A percentile compares a stretch with the other conserved stretches of the same genome.
These are phyloP conservation scores for Limnephilus marmoratus DNA, from an alignment of 2,888 invertebrate genomes.

Conservation along the genomic window DNA sequence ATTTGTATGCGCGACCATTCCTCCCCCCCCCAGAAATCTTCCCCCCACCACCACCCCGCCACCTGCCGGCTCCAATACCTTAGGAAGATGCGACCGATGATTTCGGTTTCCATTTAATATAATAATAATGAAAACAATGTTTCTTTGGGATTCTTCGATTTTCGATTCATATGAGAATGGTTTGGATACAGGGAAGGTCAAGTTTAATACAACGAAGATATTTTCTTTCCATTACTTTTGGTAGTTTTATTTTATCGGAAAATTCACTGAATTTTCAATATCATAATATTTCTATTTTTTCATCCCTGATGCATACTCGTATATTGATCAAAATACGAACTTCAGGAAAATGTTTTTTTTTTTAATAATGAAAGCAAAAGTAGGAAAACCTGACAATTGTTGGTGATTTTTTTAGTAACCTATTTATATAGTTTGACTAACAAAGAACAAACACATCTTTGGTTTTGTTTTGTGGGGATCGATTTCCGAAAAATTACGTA, in stretches of 20 bases:
- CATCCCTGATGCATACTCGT: not conserved
- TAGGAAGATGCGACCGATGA: conserved; percentile 57
- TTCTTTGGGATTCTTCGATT: conserved; percentile 63
- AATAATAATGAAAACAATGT: conserved; percentile 65
- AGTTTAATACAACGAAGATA: not conserved
- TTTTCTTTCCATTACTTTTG: not conserved
- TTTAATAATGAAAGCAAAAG: no score
- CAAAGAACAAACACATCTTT: no score
- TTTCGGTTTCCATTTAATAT: conserved; percentile 65
- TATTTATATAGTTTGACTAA: no score
- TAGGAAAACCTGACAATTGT: no score
- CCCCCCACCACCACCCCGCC: conserved; percentile 15
- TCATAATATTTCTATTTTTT: not conserved
- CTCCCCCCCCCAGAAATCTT: conserved; percentile 18
- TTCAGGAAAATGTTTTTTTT: no score
- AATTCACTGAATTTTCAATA: not conserved
- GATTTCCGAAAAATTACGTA: no score
- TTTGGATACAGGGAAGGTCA: conserved; percentile 53
- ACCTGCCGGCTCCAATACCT: conserved; percentile 28
- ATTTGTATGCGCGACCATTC: conserved; percentile 65
- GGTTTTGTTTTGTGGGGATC: no score
- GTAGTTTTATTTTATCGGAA: not conserved
- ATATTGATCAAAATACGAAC: not conserved
- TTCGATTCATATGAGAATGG: conserved; percentile 56
- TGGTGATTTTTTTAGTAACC: no score